Evolutionary conservation across 92 coral and sea anemone species (phyloP).

Genomic region (Parazoanthus atlanticus): DNA sequence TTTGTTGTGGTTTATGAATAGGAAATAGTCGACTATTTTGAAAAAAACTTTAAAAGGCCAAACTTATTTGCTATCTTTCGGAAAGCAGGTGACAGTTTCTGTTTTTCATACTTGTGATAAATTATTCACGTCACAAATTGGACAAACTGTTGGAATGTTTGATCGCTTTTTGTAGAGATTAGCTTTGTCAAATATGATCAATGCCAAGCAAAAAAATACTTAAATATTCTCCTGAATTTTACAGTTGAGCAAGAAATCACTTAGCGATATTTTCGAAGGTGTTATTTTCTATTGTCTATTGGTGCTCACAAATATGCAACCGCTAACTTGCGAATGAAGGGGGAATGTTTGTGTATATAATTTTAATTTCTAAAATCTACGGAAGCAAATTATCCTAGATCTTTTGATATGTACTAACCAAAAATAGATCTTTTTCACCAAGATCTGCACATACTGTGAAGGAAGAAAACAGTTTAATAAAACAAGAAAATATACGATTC

Average conservation of each 20-base stretch:
- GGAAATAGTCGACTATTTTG: background rate
- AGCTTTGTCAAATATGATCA: background rate
- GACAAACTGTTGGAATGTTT: background rate
- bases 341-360: background rate
- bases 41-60: constrained; percentile 26
- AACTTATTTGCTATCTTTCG: background rate
- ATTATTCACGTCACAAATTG: constrained; percentile 18
- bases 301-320: background rate
- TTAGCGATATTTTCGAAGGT: background rate
- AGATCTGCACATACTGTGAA: background rate
- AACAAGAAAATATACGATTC: background rate
- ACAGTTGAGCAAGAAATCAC: no score
- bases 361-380: background rate
- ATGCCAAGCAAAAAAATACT: background rate
- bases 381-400: constrained; percentile 23
- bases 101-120: background rate
- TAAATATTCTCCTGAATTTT: background rate
- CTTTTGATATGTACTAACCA: constrained; percentile 13
- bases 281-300: background rate
- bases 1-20: constrained; percentile 4
- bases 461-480: background rate
- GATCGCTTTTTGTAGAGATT: background rate
- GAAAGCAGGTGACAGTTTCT: constrained; percentile 18
- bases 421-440: constrained; percentile 7
- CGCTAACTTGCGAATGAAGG: background rate